These are phyloP conservation scores for Lota lota DNA, from an alignment of 2,113 vertebrate genomes.

Conservation along the genomic window DNA sequence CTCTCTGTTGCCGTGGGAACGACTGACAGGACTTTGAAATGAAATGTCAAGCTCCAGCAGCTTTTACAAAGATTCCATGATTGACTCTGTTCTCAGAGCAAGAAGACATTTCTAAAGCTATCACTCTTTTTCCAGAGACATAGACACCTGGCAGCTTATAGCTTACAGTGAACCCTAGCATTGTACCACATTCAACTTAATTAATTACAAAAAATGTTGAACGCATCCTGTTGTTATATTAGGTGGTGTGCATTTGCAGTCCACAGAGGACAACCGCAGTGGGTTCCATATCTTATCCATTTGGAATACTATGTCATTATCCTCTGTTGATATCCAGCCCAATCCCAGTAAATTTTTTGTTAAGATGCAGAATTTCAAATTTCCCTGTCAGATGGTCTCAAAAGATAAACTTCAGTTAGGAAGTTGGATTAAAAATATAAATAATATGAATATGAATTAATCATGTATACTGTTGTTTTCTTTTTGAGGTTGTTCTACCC, in stretches of 20 bases:
- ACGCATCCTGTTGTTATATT: too few species aligned
- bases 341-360: not conserved
- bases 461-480: not conserved
- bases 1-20: conserved; percentile 51
- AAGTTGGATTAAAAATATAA: not conserved
- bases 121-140: not conserved
- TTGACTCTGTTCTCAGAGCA: conserved; percentile 30
- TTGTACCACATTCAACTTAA: too few species aligned
- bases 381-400: not conserved
- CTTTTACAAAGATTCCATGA: conserved; percentile 42
- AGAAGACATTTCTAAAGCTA: conserved; percentile 22
- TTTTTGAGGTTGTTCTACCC: not conserved
- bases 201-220: too few species aligned
- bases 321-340: too few species aligned
- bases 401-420: not conserved
- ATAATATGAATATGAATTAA: not conserved
- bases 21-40: conserved; percentile 53
- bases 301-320: too few species aligned
- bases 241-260: too few species aligned
- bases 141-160: not conserved
- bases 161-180: not conserved
- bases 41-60: conserved; percentile 55
- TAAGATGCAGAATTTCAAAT: not conserved
- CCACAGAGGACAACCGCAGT: too few species aligned
- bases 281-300: too few species aligned